A percentile compares a stretch with the other conserved stretches of the same genome.
Conservation (phyloP, 1,140 invertebrate species). For the Alviniconcha marisindica region DNA sequence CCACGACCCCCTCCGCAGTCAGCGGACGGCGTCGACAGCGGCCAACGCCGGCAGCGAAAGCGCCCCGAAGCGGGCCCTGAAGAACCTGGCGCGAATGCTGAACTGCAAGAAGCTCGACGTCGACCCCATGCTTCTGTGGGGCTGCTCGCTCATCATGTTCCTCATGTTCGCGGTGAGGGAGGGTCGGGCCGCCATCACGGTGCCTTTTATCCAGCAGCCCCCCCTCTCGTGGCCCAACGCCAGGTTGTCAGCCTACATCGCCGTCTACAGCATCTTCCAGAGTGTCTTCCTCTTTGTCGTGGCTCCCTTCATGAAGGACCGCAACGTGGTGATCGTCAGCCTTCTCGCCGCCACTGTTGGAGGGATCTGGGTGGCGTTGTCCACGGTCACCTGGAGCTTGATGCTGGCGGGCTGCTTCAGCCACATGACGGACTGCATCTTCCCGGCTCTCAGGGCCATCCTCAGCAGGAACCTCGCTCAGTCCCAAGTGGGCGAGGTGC, state of each 20-base stretch:
- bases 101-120: background rate
- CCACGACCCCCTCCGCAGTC: background rate
- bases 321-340: conserved; percentile 5
- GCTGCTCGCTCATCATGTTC: background rate
- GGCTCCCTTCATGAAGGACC: conserved; percentile 1
- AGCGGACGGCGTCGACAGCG: background rate
- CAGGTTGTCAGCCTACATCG: background rate
- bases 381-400: conserved; percentile 4
- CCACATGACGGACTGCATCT: conserved; percentile 21
- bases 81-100: background rate
- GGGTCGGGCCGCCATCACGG: background rate
- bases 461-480: background rate
- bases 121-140: background rate
- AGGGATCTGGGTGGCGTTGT: background rate
- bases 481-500: background rate
- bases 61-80: too few relatives aligned
- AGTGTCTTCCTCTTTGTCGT: conserved; percentile 6
- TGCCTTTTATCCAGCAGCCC: background rate
- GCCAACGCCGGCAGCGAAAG: background rate
- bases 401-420: background rate
- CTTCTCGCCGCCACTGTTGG: background rate
- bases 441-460: conserved; percentile 24
- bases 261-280: background rate
- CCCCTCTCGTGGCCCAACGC: conserved; percentile 16
- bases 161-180: background rate